Conservation (phyloP, 2,797 vertebrate species). For the Sarcophilus harrisii region DNA sequence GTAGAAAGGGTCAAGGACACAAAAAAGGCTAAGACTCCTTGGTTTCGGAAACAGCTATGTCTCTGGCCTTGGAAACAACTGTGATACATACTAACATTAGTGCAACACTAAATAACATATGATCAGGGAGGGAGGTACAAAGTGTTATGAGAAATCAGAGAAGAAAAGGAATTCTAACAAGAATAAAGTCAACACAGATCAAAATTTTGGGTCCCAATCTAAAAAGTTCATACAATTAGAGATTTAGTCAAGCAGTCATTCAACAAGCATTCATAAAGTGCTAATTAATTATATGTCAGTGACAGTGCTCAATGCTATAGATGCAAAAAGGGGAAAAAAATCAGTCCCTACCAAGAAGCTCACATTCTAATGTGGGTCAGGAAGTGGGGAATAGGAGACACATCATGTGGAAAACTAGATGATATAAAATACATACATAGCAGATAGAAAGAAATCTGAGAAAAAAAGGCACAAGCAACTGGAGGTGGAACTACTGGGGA, state of each 20-base stretch:
- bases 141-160: neutral
- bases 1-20: neutral
- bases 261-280: neutral
- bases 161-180: neutral
- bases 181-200: neutral
- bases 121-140: neutral
- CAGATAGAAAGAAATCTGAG: neutral
- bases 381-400: neutral
- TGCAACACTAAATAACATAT: neutral
- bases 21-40: neutral
- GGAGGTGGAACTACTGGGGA: neutral
- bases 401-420: slow-evolving; percentile 54
- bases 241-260: neutral
- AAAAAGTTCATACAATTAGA: neutral
- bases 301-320: neutral
- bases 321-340: neutral
- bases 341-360: neutral
- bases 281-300: neutral
- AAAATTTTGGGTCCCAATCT: neutral
- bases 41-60: neutral
- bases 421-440: neutral
- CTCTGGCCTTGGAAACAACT: neutral
- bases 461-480: neutral
- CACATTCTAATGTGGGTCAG: neutral
- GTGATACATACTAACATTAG: neutral